phyloP scores from a whole-genome alignment of 2,888 invertebrate genomes.

The Galerucella nymphaeae region DNA sequence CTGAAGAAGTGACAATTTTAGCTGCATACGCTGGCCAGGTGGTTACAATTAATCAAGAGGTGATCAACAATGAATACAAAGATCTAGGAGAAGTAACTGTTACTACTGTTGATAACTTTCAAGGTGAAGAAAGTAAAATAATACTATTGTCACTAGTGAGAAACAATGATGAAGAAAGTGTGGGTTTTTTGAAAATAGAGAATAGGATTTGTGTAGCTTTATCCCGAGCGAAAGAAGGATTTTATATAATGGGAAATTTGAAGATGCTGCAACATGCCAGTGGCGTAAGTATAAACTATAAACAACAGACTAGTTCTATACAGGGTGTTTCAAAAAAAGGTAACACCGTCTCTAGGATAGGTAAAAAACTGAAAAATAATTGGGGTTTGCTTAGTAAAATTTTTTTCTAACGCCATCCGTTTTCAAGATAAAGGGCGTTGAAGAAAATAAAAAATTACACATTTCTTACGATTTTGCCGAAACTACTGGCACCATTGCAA shows the following conservation, averaged over 20 bases:
- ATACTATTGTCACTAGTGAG: slow-evolving; percentile 83
- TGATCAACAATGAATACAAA: not conserved
- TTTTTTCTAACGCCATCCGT: too few relatives aligned
- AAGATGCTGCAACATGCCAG: slow-evolving; percentile 68
- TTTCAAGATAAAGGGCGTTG: too few relatives aligned
- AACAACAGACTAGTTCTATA: not conserved
- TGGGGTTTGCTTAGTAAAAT: too few relatives aligned
- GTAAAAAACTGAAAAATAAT: too few relatives aligned
- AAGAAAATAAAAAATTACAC: too few relatives aligned
- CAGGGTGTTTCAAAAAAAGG: too few relatives aligned
- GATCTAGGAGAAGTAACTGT: slow-evolving; percentile 68
- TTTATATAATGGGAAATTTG: slow-evolving; percentile 83
- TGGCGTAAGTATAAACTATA: slow-evolving; percentile 47
- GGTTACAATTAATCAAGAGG: slow-evolving; percentile 1
- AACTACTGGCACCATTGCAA: too few relatives aligned
- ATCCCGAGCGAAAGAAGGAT: slow-evolving; percentile 77
- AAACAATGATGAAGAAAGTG: slow-evolving; percentile 74
- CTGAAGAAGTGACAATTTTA: slow-evolving; percentile 77
- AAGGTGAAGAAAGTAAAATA: slow-evolving; percentile 84
- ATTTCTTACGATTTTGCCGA: too few relatives aligned
- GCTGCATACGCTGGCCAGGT: slow-evolving; percentile 79
- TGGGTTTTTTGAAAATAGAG: slow-evolving; percentile 77
- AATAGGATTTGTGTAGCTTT: slow-evolving; percentile 84
- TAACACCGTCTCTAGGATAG: too few relatives aligned
- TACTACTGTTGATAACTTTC: slow-evolving; percentile 81